These are phyloP conservation scores for Sarcophilus harrisii DNA, from an alignment of 2,797 vertebrate species.

Conservation along the genomic window DNA sequence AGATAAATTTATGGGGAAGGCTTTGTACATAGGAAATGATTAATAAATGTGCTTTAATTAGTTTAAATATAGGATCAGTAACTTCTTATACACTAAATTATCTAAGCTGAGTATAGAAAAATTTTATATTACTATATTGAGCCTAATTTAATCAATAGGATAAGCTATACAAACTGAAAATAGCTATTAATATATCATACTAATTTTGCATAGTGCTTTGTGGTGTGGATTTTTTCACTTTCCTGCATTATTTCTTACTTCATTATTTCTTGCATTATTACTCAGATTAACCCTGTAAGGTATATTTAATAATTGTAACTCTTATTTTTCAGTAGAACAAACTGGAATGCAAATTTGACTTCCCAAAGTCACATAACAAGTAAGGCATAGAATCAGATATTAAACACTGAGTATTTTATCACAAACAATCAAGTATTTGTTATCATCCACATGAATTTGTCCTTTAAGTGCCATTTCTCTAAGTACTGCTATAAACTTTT, in stretches of 20 bases:
- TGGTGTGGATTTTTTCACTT: background rate
- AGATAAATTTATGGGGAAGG: background rate
- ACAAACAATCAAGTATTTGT: background rate
- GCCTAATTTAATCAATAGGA: background rate
- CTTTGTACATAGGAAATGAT: background rate
- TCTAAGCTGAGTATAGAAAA: background rate
- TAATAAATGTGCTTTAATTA: background rate
- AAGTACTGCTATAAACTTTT: background rate
- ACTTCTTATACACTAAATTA: background rate
- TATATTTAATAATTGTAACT: background rate
- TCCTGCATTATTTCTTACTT: background rate
- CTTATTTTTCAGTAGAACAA: background rate
- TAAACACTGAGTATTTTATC: background rate
- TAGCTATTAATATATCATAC: background rate
- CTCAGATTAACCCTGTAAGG: background rate
- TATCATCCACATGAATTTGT: background rate
- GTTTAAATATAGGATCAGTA: background rate
- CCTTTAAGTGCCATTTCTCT: background rate
- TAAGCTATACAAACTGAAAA: background rate
- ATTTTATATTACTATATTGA: background rate
- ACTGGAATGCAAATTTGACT: background rate
- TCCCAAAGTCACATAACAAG: background rate
- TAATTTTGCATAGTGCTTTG: background rate
- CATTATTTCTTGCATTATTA: too few relatives aligned
- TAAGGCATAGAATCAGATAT: background rate